Percentiles rank a stretch among this genome's conserved stretches.
These are phyloP conservation scores for Agrochola lota DNA, from an alignment of 2,888 invertebrate species.

Conservation along the genomic window DNA sequence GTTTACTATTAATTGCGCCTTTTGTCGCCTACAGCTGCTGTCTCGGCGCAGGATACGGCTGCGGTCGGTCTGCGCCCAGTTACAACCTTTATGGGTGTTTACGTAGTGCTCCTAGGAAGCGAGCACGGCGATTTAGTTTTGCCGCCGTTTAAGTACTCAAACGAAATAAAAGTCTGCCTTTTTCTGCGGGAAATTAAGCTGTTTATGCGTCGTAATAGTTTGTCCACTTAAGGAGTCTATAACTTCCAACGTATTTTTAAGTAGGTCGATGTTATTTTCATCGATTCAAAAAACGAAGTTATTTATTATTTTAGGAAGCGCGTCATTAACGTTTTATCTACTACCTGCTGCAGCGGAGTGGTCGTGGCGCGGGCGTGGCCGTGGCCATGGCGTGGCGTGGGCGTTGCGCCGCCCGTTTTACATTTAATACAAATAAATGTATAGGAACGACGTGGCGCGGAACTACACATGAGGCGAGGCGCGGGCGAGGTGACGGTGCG, in stretches of 20 bases:
- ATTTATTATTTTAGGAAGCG: not conserved
- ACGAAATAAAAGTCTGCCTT: slow-evolving; percentile 44
- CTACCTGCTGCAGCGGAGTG: too few species aligned
- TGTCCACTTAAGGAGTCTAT: slow-evolving; percentile 8
- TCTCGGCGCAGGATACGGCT: slow-evolving; percentile 69
- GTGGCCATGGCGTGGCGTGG: too few species aligned
- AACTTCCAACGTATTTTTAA: not conserved
- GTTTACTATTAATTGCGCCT: slow-evolving; percentile 88
- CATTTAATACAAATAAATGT: too few species aligned
- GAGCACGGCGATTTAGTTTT: slow-evolving; percentile 60
- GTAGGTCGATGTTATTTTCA: not conserved
- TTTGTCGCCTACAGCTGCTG: slow-evolving; percentile 84
- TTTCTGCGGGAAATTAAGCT: slow-evolving; percentile 54
- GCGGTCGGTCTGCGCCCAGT: slow-evolving; percentile 70
- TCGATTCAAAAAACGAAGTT: not conserved
- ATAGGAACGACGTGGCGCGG: too few species aligned
- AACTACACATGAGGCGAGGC: too few species aligned
- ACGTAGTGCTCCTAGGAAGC: slow-evolving; percentile 64
- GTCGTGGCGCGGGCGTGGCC: too few species aligned
- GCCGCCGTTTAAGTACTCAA: slow-evolving; percentile 57
- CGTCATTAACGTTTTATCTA: not conserved
- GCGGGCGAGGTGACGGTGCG: too few species aligned
- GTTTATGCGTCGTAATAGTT: slow-evolving; percentile 46
- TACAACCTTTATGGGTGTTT: slow-evolving; percentile 73
- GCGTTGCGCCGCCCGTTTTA: too few species aligned